phyloP scores from a whole-genome alignment of 2,113 vertebrate species.

The Bambusicola thoracicus region DNA sequence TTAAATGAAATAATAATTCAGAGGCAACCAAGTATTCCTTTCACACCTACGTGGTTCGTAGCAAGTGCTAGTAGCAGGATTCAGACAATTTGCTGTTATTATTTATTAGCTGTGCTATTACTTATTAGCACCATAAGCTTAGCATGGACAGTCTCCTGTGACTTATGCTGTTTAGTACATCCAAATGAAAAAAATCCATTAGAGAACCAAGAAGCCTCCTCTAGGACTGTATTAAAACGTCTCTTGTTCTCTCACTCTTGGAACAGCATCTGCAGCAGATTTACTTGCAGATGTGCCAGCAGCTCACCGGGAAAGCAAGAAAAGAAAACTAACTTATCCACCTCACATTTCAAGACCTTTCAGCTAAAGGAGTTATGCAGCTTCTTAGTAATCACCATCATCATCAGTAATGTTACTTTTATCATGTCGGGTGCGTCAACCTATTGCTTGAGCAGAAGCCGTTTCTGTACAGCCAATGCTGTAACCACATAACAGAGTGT shows the following conservation, averaged over 20 bases:
- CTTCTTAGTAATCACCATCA: neutral
- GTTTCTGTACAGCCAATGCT: neutral
- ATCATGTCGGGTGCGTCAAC: neutral
- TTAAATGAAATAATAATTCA: neutral
- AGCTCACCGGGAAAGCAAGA: neutral
- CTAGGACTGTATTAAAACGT: neutral
- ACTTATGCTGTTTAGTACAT: neutral
- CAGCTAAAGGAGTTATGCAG: neutral
- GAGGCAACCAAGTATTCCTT: neutral
- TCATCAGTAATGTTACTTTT: neutral
- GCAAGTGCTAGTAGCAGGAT: neutral
- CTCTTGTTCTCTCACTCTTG: neutral
- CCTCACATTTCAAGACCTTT: neutral
- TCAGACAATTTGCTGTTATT: neutral
- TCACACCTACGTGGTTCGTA: neutral
- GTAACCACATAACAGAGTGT: fast-evolving
- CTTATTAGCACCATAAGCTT: neutral
- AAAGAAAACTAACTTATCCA: neutral
- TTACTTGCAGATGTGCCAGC: neutral
- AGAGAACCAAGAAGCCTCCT: neutral
- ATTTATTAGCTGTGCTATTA: neutral
- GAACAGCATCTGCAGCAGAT: neutral
- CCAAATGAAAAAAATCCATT: neutral
- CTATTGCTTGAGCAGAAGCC: neutral
- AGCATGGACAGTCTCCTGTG: neutral